A percentile compares a stretch with the other conserved stretches of the same genome.
Conservation (phyloP, 2,113 vertebrate species). For the Grallaria varia region DNA sequence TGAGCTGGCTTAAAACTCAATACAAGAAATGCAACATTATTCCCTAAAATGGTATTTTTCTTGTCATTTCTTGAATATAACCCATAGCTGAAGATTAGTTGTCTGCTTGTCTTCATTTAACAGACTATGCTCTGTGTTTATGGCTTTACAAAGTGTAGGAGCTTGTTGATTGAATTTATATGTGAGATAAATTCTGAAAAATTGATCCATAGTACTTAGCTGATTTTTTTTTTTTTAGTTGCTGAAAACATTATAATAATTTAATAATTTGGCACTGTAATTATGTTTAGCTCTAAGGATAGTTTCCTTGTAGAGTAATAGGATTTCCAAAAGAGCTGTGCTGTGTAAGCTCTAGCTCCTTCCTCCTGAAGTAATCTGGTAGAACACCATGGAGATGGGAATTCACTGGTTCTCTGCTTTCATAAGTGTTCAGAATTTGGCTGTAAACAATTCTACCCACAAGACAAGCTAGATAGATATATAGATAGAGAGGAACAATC, state of each 20-base stretch:
- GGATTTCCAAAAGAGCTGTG: not conserved
- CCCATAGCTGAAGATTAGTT: not conserved
- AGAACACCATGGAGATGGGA: not conserved
- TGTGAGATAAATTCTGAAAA: not conserved
- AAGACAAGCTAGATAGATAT: not conserved
- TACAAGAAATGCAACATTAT: not conserved
- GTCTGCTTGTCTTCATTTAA: not conserved
- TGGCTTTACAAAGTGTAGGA: not conserved
- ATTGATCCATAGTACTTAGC: not conserved
- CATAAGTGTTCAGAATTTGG: not conserved
- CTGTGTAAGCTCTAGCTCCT: not conserved
- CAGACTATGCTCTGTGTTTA: not conserved
- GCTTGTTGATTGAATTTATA: not conserved
- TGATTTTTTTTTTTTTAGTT: not conserved
- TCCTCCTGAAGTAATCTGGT: not conserved
- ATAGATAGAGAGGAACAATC: no score
- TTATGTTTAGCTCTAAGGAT: not conserved
- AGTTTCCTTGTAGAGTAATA: not conserved
- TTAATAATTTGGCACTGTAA: not conserved
- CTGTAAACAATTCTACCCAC: not conserved
- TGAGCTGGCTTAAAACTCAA: not conserved
- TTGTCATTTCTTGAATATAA: constrained; percentile 1
- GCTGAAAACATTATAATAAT: not conserved
- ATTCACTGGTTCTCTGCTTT: not conserved
- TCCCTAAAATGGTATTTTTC: not conserved